Evolutionary conservation across 2,113 vertebrate species (phyloP), one percentile per base, ranked within the genome.

Genomic region (Gymnocephalus cernua): DNA sequence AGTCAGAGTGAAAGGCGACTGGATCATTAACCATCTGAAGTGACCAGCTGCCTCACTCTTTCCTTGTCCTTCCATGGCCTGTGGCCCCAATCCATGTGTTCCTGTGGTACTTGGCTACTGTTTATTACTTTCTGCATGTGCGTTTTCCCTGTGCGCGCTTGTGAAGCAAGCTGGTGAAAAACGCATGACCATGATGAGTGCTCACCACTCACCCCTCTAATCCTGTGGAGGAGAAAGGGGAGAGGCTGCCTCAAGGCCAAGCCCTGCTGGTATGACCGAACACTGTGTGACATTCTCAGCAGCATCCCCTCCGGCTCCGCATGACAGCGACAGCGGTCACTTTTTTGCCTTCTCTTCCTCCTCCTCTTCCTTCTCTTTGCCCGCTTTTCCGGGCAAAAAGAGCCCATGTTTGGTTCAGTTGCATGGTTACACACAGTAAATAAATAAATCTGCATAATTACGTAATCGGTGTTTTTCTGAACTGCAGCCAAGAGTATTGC

Each of bases 401-500:
- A 63, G 53, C 64, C 6, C 68, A 65, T 56, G 84, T 88, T 87
- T 87, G 77, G 81, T 77, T 83, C 81, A 64, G 91, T 93, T 13
- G 87, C 92, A 91, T 92, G 87, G 92, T 78, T 86, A 93, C 93
- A 45, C 59, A 86, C 70, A 54, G 87, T 77, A 89, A 93, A 94
- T 89, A 93, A 91, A 92, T 86, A 86, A 89, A 94, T 90, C 85
- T 89, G 80, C 88, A 90, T 89, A 79, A 84, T 93, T 91, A 91
- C 77, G 14, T 85, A 87, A 92, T 79, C 6, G 1, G 38, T 51
- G 77, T 88, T 90, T 82, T 79, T 78, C 84, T 87, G 65, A 87
- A 62, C n/a, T 4, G 48, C 74, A 53, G 76, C 57, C 70, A 80
- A 69, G 48, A 75, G 57, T 50, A 14, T 76, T 50, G 75, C 48